Conservation (phyloP, 1,140 invertebrate species). For the Palaemon carinicauda region DNA sequence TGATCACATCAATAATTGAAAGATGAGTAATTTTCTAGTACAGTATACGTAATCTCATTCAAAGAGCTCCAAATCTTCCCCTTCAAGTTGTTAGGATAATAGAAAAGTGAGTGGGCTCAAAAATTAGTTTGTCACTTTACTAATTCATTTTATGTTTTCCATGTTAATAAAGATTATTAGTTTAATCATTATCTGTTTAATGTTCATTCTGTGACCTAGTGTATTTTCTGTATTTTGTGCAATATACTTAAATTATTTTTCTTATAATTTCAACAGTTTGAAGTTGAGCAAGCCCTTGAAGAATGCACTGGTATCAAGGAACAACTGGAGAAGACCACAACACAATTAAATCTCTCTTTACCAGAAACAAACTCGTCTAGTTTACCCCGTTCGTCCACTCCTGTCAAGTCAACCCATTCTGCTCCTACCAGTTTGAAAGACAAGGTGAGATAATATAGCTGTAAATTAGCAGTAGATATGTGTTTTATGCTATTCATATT, state of each 20-base stretch:
- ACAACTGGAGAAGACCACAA: constrained; percentile 16
- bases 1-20: too few relatives aligned
- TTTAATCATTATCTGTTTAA: too few relatives aligned
- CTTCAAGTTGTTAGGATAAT: too few relatives aligned
- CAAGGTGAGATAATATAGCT: neutral
- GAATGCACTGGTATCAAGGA: neutral
- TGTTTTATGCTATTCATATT: neutral
- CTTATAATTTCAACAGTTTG: constrained; percentile 30
- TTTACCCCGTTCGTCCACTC: constrained; percentile 3
- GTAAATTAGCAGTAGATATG: neutral
- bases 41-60: too few relatives aligned
- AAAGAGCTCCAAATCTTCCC: too few relatives aligned
- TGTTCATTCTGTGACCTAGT: too few relatives aligned
- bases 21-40: too few relatives aligned
- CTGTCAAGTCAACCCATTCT: constrained; percentile 7
- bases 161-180: too few relatives aligned
- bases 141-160: too few relatives aligned
- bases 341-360: neutral
- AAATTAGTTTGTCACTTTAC: too few relatives aligned
- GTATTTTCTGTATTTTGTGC: too few relatives aligned
- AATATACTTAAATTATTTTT: neutral
- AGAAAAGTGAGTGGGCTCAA: too few relatives aligned
- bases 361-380: neutral
- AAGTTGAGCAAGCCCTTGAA: constrained; percentile 12
- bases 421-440: neutral